Evolutionary conservation across 1,140 invertebrate species (phyloP).

Genomic region (Lasioglossum baleicum): DNA sequence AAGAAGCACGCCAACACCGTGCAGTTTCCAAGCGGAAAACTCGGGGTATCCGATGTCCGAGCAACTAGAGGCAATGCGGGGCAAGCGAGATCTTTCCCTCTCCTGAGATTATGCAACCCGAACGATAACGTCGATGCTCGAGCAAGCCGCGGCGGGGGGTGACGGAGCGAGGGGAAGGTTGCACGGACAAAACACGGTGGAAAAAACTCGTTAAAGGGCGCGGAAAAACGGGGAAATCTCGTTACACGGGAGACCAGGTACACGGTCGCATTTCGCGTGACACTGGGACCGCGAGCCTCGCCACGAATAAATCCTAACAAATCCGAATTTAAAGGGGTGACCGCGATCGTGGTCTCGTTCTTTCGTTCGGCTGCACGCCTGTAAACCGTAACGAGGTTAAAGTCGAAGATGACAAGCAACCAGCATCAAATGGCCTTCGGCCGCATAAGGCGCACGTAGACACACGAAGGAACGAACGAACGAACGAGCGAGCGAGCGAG

Average conservation of each 20-base stretch:
- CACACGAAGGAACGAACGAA: constrained; percentile 2
- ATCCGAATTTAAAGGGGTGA: constrained; percentile 41
- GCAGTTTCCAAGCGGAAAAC: not conserved
- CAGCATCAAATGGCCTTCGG: constrained; percentile 58
- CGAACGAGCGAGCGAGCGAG: not conserved
- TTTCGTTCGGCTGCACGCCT: constrained; percentile 31
- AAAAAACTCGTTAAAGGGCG: constrained; percentile 32
- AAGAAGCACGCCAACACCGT: too few species aligned
- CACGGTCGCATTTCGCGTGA: constrained; percentile 1
- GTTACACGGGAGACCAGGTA: constrained; percentile 35
- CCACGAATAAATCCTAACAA: constrained; percentile 39
- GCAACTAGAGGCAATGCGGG: too few species aligned
- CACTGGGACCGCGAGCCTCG: not conserved
- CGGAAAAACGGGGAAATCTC: constrained; percentile 20
- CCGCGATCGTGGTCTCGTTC: not conserved
- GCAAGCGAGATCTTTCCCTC: not conserved
- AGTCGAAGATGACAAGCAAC: constrained; percentile 66
- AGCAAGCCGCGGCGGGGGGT: too few species aligned
- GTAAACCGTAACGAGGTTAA: constrained; percentile 58
- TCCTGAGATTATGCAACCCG: not conserved
- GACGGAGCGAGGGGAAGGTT: not conserved
- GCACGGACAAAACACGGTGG: not conserved
- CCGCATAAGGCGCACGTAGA: constrained; percentile 53
- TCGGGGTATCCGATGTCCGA: not conserved
- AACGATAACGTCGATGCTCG: constrained; percentile 13